Percentiles rank a stretch among this genome's conserved stretches.
phyloP scores from a whole-genome alignment of 2,113 vertebrate species.

The Mionectes macconnelli region DNA sequence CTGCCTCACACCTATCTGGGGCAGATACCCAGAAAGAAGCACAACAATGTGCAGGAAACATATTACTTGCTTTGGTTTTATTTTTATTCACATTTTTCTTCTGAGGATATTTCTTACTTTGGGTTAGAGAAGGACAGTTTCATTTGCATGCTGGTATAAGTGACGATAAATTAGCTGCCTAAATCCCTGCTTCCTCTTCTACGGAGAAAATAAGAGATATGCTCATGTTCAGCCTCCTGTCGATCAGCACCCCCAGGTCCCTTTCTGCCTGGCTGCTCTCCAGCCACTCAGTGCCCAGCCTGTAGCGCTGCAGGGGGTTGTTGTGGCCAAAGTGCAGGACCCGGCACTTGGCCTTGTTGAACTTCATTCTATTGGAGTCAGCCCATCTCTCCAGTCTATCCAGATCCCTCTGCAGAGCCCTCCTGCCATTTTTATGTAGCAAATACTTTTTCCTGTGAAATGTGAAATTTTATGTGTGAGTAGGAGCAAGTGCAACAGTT shows the following conservation, averaged over 20 bases:
- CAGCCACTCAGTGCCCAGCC: no score
- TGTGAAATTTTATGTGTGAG: not conserved
- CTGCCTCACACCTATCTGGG: not conserved
- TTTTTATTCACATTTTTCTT: not conserved
- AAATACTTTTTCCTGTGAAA: not conserved
- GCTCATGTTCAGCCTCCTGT: no score
- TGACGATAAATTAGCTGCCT: slow-evolving; percentile 23
- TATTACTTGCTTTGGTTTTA: not conserved
- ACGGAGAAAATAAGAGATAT: not conserved
- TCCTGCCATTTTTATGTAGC: not conserved
- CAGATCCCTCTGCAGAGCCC: no score
- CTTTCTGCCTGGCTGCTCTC: no score
- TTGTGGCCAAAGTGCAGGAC: no score
- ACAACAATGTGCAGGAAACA: not conserved
- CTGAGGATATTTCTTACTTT: not conserved
- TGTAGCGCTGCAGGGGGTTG: no score
- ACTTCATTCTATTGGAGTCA: no score
- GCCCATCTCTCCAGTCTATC: no score
- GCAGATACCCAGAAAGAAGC: not conserved
- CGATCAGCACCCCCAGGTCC: no score
- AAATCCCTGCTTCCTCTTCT: not conserved
- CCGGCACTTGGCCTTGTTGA: no score
- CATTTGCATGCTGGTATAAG: not conserved
- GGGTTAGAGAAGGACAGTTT: not conserved
- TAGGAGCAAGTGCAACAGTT: not conserved